Evolutionary conservation across 1,140 invertebrate species (phyloP).

Genomic region (Lutraria rhynchaena): DNA sequence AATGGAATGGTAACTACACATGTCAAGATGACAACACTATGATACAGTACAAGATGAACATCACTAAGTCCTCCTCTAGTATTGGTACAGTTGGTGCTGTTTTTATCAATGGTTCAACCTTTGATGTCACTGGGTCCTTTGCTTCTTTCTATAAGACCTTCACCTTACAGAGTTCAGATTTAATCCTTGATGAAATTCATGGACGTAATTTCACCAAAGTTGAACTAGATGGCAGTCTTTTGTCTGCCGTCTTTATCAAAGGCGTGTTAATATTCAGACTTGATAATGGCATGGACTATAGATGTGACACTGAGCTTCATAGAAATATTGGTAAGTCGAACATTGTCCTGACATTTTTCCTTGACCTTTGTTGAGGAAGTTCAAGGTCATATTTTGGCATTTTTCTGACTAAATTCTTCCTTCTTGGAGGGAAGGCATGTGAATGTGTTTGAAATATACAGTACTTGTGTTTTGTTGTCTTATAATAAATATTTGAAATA

Average conservation of each 20-base stretch:
- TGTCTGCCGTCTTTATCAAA: background rate
- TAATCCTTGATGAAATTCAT: background rate
- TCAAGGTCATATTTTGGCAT: too few species aligned
- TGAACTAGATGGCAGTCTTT: conserved; percentile 21
- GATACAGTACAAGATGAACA: conserved; percentile 28
- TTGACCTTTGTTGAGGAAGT: too few species aligned
- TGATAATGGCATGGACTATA: background rate
- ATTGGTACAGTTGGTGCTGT: conserved; percentile 38
- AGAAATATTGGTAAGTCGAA: conserved; percentile 28
- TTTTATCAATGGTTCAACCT: background rate
- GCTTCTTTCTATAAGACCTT: conserved; percentile 42
- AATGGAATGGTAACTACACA: conserved; percentile 51
- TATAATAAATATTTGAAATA: too few species aligned
- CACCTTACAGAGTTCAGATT: conserved; percentile 14
- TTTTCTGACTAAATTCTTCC: too few species aligned
- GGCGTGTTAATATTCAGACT: conserved; percentile 19
- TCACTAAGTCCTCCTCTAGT: conserved; percentile 13
- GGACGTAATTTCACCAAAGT: conserved; percentile 37
- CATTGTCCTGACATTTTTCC: too few species aligned
- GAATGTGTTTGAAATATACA: too few species aligned
- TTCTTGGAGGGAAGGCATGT: too few species aligned
- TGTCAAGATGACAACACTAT: conserved; percentile 26
- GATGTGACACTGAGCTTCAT: conserved; percentile 26
- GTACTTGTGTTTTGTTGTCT: too few species aligned
- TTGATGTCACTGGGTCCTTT: conserved; percentile 12